phyloP scores from a whole-genome alignment of 2,797 vertebrate genomes.

The Neosilurus hyrtlii region DNA sequence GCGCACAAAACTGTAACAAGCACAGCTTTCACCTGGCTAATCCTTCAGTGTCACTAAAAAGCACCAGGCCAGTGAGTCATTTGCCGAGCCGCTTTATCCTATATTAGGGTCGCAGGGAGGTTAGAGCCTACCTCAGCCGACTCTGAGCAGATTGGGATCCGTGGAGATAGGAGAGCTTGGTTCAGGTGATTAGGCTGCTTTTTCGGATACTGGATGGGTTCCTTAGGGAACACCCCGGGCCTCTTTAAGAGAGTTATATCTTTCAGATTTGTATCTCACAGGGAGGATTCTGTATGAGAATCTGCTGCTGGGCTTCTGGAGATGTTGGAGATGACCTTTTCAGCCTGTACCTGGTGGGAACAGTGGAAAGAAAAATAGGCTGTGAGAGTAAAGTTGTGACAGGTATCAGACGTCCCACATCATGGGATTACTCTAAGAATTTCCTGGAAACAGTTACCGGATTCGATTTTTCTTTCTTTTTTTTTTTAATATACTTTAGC shows the following conservation, averaged over 20 bases:
- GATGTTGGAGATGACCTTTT: background rate
- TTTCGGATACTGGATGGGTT: background rate
- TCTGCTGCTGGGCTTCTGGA: background rate
- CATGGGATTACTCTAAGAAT: background rate
- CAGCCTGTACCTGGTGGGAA: background rate
- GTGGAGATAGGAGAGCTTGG: no score
- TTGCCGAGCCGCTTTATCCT: no score
- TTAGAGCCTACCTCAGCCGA: no score
- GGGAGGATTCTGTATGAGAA: background rate
- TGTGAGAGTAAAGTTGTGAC: background rate
- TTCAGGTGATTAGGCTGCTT: background rate
- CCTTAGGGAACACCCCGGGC: background rate
- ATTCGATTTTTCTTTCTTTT: background rate
- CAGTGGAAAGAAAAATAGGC: background rate
- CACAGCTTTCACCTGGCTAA: background rate
- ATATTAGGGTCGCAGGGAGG: no score
- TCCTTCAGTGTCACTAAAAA: background rate
- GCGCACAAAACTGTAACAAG: background rate
- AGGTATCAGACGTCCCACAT: background rate
- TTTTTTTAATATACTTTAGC: background rate
- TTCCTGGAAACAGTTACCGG: background rate
- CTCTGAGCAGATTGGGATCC: background rate
- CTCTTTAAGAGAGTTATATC: background rate
- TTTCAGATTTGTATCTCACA: background rate
- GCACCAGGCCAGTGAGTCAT: background rate